A percentile compares a stretch with the other conserved stretches of the same genome.
These are phyloP conservation scores for Matsumurasca onukii DNA, from an alignment of 1,140 invertebrate species.

Conservation along the genomic window DNA sequence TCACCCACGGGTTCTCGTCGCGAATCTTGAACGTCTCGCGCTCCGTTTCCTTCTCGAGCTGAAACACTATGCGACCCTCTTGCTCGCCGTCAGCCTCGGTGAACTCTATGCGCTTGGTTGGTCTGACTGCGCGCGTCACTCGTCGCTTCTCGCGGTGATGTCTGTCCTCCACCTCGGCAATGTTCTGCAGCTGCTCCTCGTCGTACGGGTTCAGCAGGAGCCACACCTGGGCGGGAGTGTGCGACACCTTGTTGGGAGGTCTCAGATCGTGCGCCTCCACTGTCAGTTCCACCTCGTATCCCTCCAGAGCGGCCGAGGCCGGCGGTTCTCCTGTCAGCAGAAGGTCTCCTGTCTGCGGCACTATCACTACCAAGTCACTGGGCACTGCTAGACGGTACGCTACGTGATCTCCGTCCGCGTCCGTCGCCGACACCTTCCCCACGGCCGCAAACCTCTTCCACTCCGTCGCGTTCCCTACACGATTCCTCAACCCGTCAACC, in stretches of 20 bases:
- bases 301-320: constrained; percentile 53
- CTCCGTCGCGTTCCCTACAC: constrained; percentile 48
- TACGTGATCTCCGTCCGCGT: constrained; percentile 84
- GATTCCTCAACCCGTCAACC: constrained; percentile 57
- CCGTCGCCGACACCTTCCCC: constrained; percentile 77
- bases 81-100: constrained; percentile 87
- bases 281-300: constrained; percentile 63
- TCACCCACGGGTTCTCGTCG: constrained; percentile 92
- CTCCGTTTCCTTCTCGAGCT: constrained; percentile 88
- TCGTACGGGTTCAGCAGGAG: constrained; percentile 70
- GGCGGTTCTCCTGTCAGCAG: constrained; percentile 76
- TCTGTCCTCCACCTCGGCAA: constrained; percentile 43
- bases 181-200: constrained; percentile 54
- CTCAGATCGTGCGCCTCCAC: constrained; percentile 82
- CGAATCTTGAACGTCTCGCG: constrained; percentile 91
- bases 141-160: constrained; percentile 71
- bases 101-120: constrained; percentile 90
- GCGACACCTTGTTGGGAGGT: constrained; percentile 61
- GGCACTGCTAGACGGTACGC: constrained; percentile 78
- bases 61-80: constrained; percentile 85
- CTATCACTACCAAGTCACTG: constrained; percentile 78
- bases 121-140: constrained; percentile 83
- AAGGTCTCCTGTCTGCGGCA: constrained; percentile 89
- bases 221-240: constrained; percentile 68
- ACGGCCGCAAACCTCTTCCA: constrained; percentile 77